A percentile compares a stretch with the other conserved stretches of the same genome.
phyloP scores from a whole-genome alignment of 2,888 invertebrate species.

The Cyclophora punctaria region DNA sequence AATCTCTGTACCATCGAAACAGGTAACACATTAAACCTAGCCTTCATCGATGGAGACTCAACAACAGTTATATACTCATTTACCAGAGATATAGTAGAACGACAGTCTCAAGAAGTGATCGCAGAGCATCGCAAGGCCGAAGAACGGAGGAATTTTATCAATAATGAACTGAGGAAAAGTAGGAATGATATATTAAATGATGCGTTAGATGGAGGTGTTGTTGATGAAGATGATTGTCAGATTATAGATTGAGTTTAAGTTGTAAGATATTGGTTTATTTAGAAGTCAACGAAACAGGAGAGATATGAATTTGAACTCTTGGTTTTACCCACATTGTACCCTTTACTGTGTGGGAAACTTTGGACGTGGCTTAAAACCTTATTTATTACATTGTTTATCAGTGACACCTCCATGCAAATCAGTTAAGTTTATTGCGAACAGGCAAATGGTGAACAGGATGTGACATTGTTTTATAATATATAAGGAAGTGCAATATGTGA shows the following conservation, averaged over 20 bases:
- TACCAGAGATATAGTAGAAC: slow-evolving; percentile 48
- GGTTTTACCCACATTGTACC: too few relatives aligned
- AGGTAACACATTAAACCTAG: slow-evolving; percentile 53
- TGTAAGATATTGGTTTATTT: background rate
- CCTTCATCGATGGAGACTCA: slow-evolving; percentile 61
- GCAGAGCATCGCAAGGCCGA: slow-evolving; percentile 36
- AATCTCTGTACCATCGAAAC: slow-evolving; percentile 64
- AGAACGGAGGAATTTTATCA: slow-evolving; percentile 50
- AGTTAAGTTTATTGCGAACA: too few relatives aligned
- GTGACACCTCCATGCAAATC: too few relatives aligned
- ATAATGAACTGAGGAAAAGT: slow-evolving; percentile 53
- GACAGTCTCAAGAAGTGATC: slow-evolving; percentile 38
- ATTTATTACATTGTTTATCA: too few relatives aligned
- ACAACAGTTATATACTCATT: slow-evolving; percentile 64
- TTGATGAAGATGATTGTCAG: slow-evolving; percentile 57
- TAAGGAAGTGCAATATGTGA: too few relatives aligned
- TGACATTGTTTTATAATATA: too few relatives aligned
- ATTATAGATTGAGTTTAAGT: slow-evolving; percentile 30
- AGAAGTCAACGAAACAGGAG: too few relatives aligned
- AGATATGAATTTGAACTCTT: too few relatives aligned
- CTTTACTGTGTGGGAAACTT: too few relatives aligned
- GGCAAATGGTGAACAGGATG: too few relatives aligned
- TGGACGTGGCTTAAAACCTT: too few relatives aligned
- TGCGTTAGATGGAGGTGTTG: slow-evolving; percentile 56
- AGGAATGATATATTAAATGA: slow-evolving; percentile 46